These are phyloP conservation scores for Drosophila subpulchrella DNA, from an alignment of 1,140 invertebrate genomes.

Conservation along the genomic window DNA sequence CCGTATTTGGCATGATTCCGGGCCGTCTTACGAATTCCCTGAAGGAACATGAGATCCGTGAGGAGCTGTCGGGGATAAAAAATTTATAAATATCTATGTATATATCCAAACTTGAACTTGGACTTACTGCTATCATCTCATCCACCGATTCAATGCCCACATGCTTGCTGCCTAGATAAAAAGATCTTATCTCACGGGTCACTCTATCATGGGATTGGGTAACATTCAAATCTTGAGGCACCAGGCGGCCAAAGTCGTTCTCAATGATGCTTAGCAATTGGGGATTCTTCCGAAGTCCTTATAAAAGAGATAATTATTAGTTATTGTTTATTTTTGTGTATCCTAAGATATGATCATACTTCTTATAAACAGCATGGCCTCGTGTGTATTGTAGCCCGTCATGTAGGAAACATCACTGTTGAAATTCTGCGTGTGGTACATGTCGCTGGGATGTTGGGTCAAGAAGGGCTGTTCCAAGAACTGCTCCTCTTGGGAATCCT, in stretches of 20 bases:
- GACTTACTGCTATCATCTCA: constrained; percentile 85
- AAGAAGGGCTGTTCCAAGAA: constrained; percentile 85
- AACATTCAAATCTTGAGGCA: constrained; percentile 85
- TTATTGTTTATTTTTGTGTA: no score
- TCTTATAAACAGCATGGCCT: constrained; percentile 86
- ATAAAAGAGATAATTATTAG: not conserved
- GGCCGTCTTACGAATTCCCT: constrained; percentile 85
- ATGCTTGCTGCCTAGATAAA: constrained; percentile 86
- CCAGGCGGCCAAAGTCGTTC: constrained; percentile 85
- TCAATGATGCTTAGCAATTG: constrained; percentile 86
- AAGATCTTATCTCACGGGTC: constrained; percentile 85
- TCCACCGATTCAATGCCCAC: constrained; percentile 85
- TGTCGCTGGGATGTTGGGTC: constrained; percentile 85
- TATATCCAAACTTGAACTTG: not conserved
- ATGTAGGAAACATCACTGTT: constrained; percentile 85
- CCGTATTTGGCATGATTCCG: constrained; percentile 85
- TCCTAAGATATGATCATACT: constrained; percentile 63
- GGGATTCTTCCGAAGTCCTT: constrained; percentile 86
- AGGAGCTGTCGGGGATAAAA: constrained; percentile 69
- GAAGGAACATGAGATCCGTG: constrained; percentile 87
- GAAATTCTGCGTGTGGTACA: constrained; percentile 85
- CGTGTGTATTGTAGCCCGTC: constrained; percentile 86
- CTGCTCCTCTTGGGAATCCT: constrained; percentile 45
- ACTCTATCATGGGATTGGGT: constrained; percentile 75
- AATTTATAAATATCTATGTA: not conserved